phyloP scores from a whole-genome alignment of 1,140 invertebrate species.

The Macrocentrus cingulum region DNA sequence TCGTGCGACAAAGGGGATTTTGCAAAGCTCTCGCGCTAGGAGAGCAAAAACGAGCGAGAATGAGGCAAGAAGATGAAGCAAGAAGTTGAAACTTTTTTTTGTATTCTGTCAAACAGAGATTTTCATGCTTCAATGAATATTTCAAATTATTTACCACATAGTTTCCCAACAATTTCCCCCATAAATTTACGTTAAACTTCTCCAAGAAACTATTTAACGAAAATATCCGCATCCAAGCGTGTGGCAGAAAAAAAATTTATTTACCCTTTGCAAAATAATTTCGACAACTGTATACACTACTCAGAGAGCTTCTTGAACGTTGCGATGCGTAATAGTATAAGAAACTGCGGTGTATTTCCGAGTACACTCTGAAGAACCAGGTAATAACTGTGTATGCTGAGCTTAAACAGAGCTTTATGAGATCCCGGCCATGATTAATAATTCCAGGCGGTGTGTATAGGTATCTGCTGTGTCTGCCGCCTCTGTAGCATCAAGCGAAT shows the following conservation, averaged over 20 bases:
- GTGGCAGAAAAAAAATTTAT: too few species aligned
- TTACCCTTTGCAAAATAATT: too few species aligned
- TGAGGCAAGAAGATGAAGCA: background rate
- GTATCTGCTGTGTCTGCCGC: background rate
- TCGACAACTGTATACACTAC: background rate
- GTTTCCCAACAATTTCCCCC: too few species aligned
- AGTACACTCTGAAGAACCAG: constrained; percentile 30
- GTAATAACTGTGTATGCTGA: constrained; percentile 48
- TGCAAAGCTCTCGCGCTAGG: constrained; percentile 6
- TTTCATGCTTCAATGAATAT: too few species aligned
- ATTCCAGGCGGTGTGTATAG: constrained; percentile 33
- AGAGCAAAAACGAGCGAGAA: constrained; percentile 7
- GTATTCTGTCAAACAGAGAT: too few species aligned
- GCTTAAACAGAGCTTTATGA: constrained; percentile 54
- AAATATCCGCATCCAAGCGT: too few species aligned
- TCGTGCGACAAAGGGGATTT: constrained; percentile 31
- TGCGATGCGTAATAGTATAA: constrained; percentile 35
- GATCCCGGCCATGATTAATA: constrained; percentile 56
- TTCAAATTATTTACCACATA: too few species aligned
- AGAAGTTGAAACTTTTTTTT: too few species aligned
- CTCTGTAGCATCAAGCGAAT: background rate
- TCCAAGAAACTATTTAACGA: too few species aligned
- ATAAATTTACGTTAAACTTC: too few species aligned
- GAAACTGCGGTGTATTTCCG: constrained; percentile 36
- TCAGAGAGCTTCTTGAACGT: background rate